Evolutionary conservation across 1,140 invertebrate species (phyloP).

Genomic region (Trachymyrmex septentrionalis): DNA sequence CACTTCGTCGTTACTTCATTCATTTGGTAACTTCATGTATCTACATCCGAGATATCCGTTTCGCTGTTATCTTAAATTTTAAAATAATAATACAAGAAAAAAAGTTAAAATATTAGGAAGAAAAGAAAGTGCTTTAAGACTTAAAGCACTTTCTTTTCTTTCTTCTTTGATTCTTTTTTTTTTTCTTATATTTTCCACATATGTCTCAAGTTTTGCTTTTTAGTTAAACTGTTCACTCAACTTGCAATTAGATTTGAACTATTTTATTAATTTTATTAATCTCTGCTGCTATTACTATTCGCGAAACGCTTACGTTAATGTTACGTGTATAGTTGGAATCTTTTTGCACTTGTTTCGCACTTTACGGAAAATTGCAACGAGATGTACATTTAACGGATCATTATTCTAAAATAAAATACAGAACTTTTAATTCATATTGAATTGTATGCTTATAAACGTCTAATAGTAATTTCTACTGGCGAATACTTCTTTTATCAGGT

Average conservation of each 20-base stretch:
- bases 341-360: constrained; percentile 5
- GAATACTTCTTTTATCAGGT: neutral
- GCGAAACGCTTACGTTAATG: neutral
- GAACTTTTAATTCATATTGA: neutral
- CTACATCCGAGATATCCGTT: neutral
- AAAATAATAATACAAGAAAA: too few species aligned
- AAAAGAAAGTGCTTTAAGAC: too few species aligned
- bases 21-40: neutral
- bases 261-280: neutral
- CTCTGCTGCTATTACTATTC: neutral
- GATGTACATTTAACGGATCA: neutral
- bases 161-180: too few species aligned
- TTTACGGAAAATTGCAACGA: neutral
- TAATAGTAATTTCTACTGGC: neutral
- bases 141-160: neutral
- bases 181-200: too few species aligned
- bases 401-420: neutral
- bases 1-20: neutral
- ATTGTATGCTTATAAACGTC: neutral
- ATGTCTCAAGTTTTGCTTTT: neutral
- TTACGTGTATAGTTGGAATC: neutral
- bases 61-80: too few species aligned
- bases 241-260: neutral
- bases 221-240: neutral
- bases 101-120: too few species aligned